Base-by-base conservation (phyloP, 2,797 vertebrate genomes). In the Lepus oiostolus region DNA sequence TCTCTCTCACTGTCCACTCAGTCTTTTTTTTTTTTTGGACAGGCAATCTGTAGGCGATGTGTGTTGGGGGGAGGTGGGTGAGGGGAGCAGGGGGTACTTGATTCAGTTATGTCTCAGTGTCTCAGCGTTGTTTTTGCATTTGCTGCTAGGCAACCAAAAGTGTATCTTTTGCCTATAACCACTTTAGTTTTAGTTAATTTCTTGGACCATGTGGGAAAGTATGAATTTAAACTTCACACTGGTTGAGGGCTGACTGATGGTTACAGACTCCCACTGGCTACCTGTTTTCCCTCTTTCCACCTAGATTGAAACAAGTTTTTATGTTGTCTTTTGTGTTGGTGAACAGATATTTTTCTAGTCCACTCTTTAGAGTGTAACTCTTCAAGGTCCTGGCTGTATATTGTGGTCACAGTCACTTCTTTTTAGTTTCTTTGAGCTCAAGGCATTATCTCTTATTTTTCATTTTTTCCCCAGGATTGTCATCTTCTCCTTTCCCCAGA, bases 111-210 rank as follows among this genome's bases (percentile, higher is more conserved):
- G n/a, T 63, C 5, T 75, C 30, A 70, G 38, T 85, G n/a, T 63
- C 5, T 75, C 30, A 70, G 38, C 88, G 32, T 65, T 85, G n/a
- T 82, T 93, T 14, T 88, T 93, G 50, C 30, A 10, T 77, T 90
- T 92, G 52, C 54, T 87, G 84, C n/a, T 81, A 67, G 62, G 35
- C 30, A 65, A 2, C 35, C 11, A 58, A 58, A 35, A 32, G n/a
- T 85, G 4, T 87, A 84, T 93, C 24, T 54, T 32, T 93, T 91
- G 30, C 26, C 26, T 91, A 32, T 32, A 35, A 75, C 42, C 67
- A 91, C 50, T 85, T 80, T 75, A 50, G 28, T 85, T 93, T 94
- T 67, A 75, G 28, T 95, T 91, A 52, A 60, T 71, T 93, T 87
- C 32, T 94, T 87, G 50, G 74, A 35, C 32, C 22, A 1, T 38